These are phyloP conservation scores for Alitta virens DNA, from an alignment of 2,888 invertebrate genomes.

Conservation along the genomic window DNA sequence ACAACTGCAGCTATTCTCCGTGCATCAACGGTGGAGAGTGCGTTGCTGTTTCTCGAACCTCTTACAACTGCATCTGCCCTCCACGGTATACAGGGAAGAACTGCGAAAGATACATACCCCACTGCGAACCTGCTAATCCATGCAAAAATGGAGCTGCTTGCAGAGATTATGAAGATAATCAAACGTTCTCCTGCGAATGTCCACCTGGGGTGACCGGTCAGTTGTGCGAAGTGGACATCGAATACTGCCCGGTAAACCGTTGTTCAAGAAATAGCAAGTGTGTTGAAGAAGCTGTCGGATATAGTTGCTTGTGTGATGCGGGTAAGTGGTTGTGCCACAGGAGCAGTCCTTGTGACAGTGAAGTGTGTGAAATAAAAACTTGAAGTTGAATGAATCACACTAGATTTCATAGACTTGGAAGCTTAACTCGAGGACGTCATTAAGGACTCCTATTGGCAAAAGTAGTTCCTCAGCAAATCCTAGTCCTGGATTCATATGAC, in stretches of 20 bases:
- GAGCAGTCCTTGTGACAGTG: no score
- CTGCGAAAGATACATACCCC: conserved; percentile 27
- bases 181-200: conserved; percentile 3
- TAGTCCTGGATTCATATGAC: no score
- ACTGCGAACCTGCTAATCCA: conserved; percentile 8
- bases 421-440: no score
- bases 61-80: conserved; percentile 38
- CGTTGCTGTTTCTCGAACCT: background rate
- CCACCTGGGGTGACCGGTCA: background rate
- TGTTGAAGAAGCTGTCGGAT: background rate
- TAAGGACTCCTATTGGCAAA: no score
- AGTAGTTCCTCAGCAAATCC: no score
- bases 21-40: conserved; percentile 1
- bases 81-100: conserved; percentile 40
- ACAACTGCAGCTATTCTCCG: conserved; percentile 6
- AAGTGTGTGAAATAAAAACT: no score
- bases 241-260: background rate
- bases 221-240: background rate
- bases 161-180: background rate
- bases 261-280: conserved; percentile 1
- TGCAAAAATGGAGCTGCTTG: conserved; percentile 3
- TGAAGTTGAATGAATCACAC: no score
- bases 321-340: conserved; percentile 7
- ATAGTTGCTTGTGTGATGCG: conserved; percentile 2
- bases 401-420: no score